Evolutionary conservation across 2,113 vertebrate species (phyloP).

Genomic region (Dendropsophus ebraccatus): DNA sequence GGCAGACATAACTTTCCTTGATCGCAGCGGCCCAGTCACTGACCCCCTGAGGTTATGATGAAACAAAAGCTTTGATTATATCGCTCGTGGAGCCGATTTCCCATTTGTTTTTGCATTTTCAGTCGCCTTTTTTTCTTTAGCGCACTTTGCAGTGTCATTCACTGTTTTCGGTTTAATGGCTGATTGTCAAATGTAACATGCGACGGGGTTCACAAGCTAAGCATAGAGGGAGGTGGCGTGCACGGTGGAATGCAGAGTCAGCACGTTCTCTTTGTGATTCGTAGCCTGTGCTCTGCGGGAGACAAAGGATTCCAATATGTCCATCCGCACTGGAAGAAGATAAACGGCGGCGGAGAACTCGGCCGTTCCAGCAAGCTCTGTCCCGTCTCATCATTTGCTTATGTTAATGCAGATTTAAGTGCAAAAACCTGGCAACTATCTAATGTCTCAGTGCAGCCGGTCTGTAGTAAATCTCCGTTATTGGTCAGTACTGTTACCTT

Average conservation of each 20-base stretch:
- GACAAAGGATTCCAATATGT: background rate
- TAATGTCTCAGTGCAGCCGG: too few species aligned
- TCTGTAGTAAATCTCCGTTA: too few species aligned
- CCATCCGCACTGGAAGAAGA: background rate
- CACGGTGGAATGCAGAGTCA: background rate
- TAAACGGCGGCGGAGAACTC: background rate
- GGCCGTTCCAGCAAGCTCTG: too few species aligned
- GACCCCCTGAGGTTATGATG: background rate
- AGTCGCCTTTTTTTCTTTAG: background rate
- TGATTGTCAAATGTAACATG: background rate
- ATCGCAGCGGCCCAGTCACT: background rate
- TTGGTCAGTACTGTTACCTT: too few species aligned
- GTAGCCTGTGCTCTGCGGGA: background rate
- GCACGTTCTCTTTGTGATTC: background rate
- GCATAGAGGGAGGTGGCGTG: background rate
- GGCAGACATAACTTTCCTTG: conserved; percentile 60
- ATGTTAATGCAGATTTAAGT: too few species aligned
- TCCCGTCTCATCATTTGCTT: too few species aligned
- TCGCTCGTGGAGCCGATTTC: background rate
- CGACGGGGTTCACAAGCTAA: background rate
- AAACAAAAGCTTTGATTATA: background rate
- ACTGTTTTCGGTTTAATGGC: background rate
- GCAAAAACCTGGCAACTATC: too few species aligned
- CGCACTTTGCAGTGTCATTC: too few species aligned
- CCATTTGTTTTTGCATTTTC: background rate